A percentile compares a stretch with the other conserved stretches of the same genome.
These are phyloP conservation scores for Callorhinus ursinus DNA, from an alignment of 2,113 vertebrate genomes.

Conservation along the genomic window DNA sequence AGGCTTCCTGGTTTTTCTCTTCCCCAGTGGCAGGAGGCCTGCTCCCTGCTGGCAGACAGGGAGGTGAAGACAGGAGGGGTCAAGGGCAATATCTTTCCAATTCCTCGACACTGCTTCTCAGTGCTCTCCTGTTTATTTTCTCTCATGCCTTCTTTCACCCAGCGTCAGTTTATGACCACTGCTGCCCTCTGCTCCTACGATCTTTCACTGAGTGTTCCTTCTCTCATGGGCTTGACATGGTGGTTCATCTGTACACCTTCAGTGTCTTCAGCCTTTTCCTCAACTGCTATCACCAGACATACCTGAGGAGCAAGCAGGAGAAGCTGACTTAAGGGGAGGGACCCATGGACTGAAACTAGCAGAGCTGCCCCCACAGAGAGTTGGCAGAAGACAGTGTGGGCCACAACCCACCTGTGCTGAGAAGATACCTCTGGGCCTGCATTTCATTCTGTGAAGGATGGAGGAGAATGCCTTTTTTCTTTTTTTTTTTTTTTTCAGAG, in stretches of 20 bases:
- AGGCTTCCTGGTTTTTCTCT: too few species aligned
- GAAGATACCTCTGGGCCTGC: too few species aligned
- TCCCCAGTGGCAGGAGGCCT: too few species aligned
- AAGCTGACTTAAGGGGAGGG: constrained; percentile 4
- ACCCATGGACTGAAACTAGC: background rate
- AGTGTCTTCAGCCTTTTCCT: constrained; percentile 85
- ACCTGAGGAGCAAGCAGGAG: constrained; percentile 77
- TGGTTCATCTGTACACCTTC: constrained; percentile 81
- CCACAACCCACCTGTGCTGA: background rate
- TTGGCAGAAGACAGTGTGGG: accelerated
- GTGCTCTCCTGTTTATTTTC: background rate
- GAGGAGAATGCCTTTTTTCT: background rate
- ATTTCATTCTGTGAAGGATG: background rate
- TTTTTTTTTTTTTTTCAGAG: background rate
- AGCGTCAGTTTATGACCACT: constrained; percentile 87
- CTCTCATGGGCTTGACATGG: constrained; percentile 79
- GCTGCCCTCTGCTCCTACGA: constrained; percentile 83
- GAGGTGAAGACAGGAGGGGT: background rate
- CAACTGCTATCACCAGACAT: constrained; percentile 83
- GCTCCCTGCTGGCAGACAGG: background rate
- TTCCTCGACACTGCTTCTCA: background rate
- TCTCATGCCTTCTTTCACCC: constrained; percentile 25
- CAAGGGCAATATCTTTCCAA: too few species aligned
- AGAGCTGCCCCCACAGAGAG: background rate
- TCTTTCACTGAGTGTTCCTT: constrained; percentile 85